Conservation (phyloP, 2,888 invertebrate genomes). For the Drosophila fungiperda region DNA sequence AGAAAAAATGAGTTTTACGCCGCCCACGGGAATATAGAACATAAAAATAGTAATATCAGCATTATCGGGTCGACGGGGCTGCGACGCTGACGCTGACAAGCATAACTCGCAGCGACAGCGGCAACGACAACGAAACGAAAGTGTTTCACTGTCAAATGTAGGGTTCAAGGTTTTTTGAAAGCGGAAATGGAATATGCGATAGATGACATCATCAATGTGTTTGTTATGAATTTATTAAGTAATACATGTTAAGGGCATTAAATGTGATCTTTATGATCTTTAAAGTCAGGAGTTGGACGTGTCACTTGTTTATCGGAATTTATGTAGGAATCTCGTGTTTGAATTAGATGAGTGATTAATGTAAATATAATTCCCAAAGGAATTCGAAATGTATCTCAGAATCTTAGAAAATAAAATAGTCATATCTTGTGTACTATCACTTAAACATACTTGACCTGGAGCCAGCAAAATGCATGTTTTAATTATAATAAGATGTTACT, state of each 20-base stretch:
- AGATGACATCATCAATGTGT: constrained; percentile 44
- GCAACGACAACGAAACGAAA: constrained; percentile 50
- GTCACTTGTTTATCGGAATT: neutral
- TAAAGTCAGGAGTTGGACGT: neutral
- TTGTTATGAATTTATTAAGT: neutral
- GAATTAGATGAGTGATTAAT: neutral
- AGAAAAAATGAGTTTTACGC: constrained; percentile 34
- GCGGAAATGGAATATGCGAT: constrained; percentile 34
- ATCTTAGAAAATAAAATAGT: neutral
- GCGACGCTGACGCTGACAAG: constrained; percentile 33
- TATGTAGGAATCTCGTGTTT: neutral
- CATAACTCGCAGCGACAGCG: constrained; percentile 28
- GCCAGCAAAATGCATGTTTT: neutral
- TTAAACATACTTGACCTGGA: neutral
- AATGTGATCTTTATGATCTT: neutral
- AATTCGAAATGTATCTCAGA: neutral
- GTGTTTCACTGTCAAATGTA: constrained; percentile 76
- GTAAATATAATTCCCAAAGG: neutral
- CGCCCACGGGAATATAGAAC: constrained; percentile 23
- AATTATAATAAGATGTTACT: neutral
- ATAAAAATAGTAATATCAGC: constrained; percentile 50
- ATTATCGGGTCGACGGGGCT: constrained; percentile 48
- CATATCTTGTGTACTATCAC: neutral
- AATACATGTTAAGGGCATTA: neutral
- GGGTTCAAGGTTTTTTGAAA: constrained; percentile 40